Evolutionary conservation across 2,797 vertebrate genomes (phyloP).

Genomic region (Nannoperca australis): DNA sequence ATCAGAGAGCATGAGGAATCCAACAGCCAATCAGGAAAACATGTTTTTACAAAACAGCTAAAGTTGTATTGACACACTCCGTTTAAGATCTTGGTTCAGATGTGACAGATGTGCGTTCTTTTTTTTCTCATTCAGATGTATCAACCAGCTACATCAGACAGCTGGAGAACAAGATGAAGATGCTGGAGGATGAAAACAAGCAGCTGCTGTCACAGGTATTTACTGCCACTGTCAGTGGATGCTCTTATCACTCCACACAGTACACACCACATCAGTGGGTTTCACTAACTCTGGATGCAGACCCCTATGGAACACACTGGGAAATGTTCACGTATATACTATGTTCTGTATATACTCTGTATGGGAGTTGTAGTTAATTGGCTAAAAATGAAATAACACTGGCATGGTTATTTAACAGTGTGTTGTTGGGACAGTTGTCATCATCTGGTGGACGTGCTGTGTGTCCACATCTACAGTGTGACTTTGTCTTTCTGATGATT

Average conservation of each 20-base stretch:
- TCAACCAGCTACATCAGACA: slow-evolving; percentile 89
- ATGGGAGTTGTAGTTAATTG: background rate
- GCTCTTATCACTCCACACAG: background rate
- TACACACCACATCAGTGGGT: background rate
- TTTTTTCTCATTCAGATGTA: slow-evolving; percentile 80
- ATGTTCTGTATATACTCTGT: background rate
- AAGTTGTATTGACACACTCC: no score
- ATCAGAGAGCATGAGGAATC: background rate
- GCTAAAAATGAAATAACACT: no score
- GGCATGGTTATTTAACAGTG: background rate
- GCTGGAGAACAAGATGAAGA: slow-evolving; percentile 91
- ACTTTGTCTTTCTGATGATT: no score
- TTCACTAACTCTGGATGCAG: background rate
- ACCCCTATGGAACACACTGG: background rate
- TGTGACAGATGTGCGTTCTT: background rate
- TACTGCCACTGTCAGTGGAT: no score
- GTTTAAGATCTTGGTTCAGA: background rate
- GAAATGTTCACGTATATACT: background rate
- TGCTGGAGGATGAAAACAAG: slow-evolving; percentile 90
- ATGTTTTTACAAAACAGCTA: background rate
- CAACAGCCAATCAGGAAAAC: background rate
- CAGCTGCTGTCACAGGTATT: slow-evolving; percentile 90
- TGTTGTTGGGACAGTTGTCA: background rate
- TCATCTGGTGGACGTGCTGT: background rate
- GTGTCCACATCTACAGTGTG: background rate